These are phyloP conservation scores for Leptinotarsa lineolata DNA, from an alignment of 1,140 invertebrate genomes.

Conservation along the genomic window DNA sequence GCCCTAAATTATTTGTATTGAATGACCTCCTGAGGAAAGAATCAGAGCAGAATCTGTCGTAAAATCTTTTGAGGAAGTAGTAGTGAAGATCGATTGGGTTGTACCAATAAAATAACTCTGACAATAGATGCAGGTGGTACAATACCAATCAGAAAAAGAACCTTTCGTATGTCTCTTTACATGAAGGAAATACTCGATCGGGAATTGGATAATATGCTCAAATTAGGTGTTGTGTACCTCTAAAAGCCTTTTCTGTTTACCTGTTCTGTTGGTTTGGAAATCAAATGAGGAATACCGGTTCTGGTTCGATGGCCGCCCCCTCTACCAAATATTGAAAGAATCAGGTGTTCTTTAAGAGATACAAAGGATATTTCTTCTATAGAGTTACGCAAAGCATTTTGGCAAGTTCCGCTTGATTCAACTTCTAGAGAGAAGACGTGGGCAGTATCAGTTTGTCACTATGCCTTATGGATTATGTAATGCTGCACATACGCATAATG, in stretches of 20 bases:
- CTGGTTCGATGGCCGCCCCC: constrained; percentile 45
- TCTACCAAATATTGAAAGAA: constrained; percentile 42
- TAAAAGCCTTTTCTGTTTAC: constrained; percentile 29
- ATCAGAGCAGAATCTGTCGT: too few relatives aligned
- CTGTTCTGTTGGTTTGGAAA: constrained; percentile 37
- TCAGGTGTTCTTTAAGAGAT: constrained; percentile 45
- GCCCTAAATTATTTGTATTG: too few relatives aligned
- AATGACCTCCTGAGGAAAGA: too few relatives aligned
- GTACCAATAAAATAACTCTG: too few relatives aligned
- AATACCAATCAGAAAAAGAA: too few relatives aligned
- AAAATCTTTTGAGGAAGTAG: neutral
- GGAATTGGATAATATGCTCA: constrained; percentile 35
- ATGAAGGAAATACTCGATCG: constrained; percentile 32
- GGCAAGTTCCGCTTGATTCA: too few relatives aligned
- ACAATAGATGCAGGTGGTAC: too few relatives aligned
- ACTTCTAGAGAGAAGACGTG: constrained; percentile 26
- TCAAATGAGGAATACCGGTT: neutral
- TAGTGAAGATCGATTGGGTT: neutral
- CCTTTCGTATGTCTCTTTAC: constrained; percentile 31
- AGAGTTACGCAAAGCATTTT: constrained; percentile 34
- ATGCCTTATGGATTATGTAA: constrained; percentile 53
- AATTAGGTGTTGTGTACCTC: constrained; percentile 33
- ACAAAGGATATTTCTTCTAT: constrained; percentile 48
- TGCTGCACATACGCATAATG: constrained; percentile 42
- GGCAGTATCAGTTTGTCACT: constrained; percentile 40